phyloP scores from a whole-genome alignment of 2,113 vertebrate genomes.

The Sylvilagus bachmani region DNA sequence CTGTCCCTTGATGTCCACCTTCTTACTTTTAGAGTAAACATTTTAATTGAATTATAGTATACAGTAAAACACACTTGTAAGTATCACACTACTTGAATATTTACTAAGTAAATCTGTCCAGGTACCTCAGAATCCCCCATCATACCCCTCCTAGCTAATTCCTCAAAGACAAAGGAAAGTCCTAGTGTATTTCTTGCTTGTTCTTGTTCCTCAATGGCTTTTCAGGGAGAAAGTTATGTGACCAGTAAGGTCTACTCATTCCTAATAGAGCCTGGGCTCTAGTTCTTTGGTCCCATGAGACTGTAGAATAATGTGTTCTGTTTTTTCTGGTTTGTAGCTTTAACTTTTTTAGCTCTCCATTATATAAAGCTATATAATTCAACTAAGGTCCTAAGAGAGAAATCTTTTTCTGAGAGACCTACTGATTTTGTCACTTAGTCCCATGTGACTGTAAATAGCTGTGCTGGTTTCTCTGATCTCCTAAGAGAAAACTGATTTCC shows the following conservation, averaged over 20 bases:
- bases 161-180: not conserved
- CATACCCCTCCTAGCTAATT: not conserved
- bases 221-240: not conserved
- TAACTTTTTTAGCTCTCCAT: not conserved
- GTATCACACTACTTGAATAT: not conserved
- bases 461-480: not conserved
- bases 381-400: not conserved
- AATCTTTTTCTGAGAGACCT: not conserved
- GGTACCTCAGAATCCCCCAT: not conserved
- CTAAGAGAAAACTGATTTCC: not conserved
- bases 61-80: not conserved
- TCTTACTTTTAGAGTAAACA: not conserved
- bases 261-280: not conserved
- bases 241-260: not conserved
- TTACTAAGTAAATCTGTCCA: not conserved
- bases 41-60: constrained; percentile 1
- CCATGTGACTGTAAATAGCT: not conserved
- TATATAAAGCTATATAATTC: not conserved
- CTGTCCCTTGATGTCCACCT: not conserved
- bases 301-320: not conserved
- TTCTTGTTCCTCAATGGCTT: not conserved
- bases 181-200: not conserved
- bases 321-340: not conserved
- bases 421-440: not conserved
- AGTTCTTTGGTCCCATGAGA: not conserved